Conservation (phyloP, 2,113 vertebrate species). For the Catharus minimus region DNA sequence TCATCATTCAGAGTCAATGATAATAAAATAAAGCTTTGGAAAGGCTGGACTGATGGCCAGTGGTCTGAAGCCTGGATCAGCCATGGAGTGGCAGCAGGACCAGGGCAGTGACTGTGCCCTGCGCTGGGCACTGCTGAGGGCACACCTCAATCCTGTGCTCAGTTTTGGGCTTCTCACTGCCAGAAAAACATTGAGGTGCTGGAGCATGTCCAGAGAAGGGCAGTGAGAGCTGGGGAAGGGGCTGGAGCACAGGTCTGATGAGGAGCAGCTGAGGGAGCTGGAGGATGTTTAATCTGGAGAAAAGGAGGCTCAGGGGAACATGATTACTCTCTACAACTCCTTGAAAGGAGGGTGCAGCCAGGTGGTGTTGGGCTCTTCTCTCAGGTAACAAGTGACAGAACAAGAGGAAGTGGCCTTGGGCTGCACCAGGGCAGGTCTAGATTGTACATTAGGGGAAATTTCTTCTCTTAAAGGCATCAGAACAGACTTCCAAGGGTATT, state of each 20-base stretch:
- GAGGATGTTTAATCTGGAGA: not conserved
- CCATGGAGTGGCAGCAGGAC: not conserved
- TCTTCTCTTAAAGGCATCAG: not conserved
- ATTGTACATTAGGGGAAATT: not conserved
- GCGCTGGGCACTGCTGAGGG: not conserved
- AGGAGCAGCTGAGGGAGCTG: not conserved
- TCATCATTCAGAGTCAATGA: not conserved
- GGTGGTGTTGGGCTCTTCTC: accelerated
- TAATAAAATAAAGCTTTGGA: not conserved
- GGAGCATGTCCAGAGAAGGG: accelerated
- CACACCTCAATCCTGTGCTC: not conserved
- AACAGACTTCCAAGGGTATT: not conserved
- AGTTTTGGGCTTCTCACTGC: not conserved
- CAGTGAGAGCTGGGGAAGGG: not conserved
- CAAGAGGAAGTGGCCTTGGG: not conserved
- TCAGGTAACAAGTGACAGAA: not conserved
- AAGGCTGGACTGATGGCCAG: not conserved
- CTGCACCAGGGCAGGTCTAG: not conserved
- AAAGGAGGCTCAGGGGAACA: not conserved
- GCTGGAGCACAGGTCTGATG: not conserved
- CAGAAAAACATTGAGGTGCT: not conserved
- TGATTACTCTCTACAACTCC: not conserved
- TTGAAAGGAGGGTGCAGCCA: not conserved
- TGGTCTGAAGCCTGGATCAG: not conserved
- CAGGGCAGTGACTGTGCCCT: not conserved